phyloP scores from a whole-genome alignment of 2,797 vertebrate genomes.

The Menidia menidia region DNA sequence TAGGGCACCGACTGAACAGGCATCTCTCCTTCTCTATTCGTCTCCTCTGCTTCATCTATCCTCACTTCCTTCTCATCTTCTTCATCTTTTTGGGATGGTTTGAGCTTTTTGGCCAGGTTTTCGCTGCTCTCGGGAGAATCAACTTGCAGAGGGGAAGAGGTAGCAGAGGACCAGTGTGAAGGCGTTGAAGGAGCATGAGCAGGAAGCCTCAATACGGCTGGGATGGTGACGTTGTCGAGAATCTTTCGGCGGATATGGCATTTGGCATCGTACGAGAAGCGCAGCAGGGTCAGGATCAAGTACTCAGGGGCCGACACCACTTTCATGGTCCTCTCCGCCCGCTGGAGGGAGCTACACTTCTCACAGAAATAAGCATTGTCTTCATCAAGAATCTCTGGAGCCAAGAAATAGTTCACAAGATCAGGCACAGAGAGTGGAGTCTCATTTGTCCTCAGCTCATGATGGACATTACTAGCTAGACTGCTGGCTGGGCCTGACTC shows the following conservation, averaged over 20 bases:
- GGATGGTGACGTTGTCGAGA: constrained; percentile 93
- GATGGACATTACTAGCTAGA: constrained; percentile 36
- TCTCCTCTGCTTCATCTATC: constrained; percentile 62
- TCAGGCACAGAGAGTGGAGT: constrained; percentile 90
- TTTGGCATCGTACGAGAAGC: constrained; percentile 97
- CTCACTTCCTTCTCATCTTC: constrained; percentile 61
- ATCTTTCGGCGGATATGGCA: constrained; percentile 96
- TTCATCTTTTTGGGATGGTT: constrained; percentile 91
- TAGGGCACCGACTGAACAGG: constrained; percentile 86
- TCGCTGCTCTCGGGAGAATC: constrained; percentile 90
- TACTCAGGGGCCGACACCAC: constrained; percentile 94
- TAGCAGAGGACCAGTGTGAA: constrained; percentile 50
- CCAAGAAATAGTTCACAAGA: constrained; percentile 95
- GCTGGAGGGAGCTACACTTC: constrained; percentile 92
- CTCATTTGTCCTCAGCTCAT: constrained; percentile 61
- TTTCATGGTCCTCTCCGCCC: constrained; percentile 94
- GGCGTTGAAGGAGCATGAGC: constrained; percentile 60
- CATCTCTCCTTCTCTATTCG: constrained; percentile 48
- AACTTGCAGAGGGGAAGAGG: constrained; percentile 83
- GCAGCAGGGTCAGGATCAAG: constrained; percentile 95
- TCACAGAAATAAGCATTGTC: constrained; percentile 98
- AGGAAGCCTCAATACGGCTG: constrained; percentile 89
- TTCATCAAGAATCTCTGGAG: constrained; percentile 94
- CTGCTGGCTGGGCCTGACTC: constrained; percentile 56
- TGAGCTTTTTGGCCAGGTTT: constrained; percentile 97